Base-by-base conservation (phyloP, 1,140 invertebrate species). In the Rhagoletis zephyria region DNA sequence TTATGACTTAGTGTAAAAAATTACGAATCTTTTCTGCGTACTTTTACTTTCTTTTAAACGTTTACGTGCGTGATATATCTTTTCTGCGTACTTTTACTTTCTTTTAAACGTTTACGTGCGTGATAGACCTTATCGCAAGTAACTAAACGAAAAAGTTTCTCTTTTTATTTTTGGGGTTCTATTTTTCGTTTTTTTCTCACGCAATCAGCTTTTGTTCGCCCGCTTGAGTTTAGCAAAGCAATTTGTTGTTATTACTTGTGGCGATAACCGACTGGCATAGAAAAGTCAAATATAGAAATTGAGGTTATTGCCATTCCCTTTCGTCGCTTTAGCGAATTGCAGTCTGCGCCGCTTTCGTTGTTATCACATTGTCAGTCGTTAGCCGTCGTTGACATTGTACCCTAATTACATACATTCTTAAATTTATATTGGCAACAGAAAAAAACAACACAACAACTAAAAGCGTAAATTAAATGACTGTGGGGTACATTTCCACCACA, bases 231-330 rank as follows among this genome's bases (percentile, higher is more conserved):
- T 74, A 16, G 67, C 12, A 9, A 16, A 10, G 42, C 40, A 4
- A 14, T 63, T 67, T 19, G 6, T 40, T 81, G 45, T 81, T 81
- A 12, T 56, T 81, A n/a, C 16, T 30, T 16, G 67, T 81, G 9
- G 74, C 48, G 74, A 81, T 81, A 81, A 81, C 48, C 48, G 48
- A 81, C 14, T 81, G 48, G 51, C 74, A 81, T 56, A 81, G 67
- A 74, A 74, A 74, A 74, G 74, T 81, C 14, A 81, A 81, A 10
- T 59, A 48, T 81, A 56, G 74, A 30, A 56, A 81, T 81, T 56
- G 74, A 81, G 74, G 74, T 81, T 81, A 81, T 56, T 81, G 74
- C 74, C 74, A 81, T 81, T 81, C 74, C 51, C 48, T 81, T 81
- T 81, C 48, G 74, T 19, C 48, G 74, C 51, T 56, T 3, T 16